Evolutionary conservation across 1,140 invertebrate genomes (phyloP), one percentile per base, ranked within the genome.

Genomic region (Nymphalis io): DNA sequence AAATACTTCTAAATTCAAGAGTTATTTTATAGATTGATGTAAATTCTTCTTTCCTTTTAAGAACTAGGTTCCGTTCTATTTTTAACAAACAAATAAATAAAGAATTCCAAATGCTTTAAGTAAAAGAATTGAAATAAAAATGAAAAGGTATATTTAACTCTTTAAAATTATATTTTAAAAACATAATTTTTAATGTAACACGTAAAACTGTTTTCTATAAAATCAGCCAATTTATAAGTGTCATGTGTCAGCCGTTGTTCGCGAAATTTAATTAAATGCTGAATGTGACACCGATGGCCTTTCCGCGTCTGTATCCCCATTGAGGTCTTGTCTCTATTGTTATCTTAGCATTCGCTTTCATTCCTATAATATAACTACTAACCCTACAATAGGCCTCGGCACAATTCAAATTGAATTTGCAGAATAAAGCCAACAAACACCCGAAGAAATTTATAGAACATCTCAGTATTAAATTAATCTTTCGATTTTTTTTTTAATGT

Each of bases 241-340:
- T 61, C 59, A 68, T 44, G 23, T 68, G 66, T 55, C 66, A 68
- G 12, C 58, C 59, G 48, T 68, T 61, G 59, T 61, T 61, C 66
- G 20, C 59, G 59, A 68, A 68, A 68, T 68, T 68, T 68, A 76
- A 72, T 66, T 60, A 69, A 75, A 72, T 69, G 66, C 21, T 55
- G 59, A 60, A 38, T 55, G 65, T 40, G 44, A 60, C 33, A 51
- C 59, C 44, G 15, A 40, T 61, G 48, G 46, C 66, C 59, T 61
- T 68, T 68, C 58, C 27, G 38, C 59, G 46, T 61, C 33, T 59
- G 66, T 55, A 53, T 60, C 46, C 53, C 63, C 48, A 65, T 68
- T 60, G 55, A 68, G 38, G 8, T 8, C 46, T 27, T 70, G 57
- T 39, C 21, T 23, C 60, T 61, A 58, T 58, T 73, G 59, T 73